Percentiles rank a stretch among this genome's conserved stretches.
phyloP scores from a whole-genome alignment of 2,888 invertebrate genomes.

The Tenthredo mesomela region DNA sequence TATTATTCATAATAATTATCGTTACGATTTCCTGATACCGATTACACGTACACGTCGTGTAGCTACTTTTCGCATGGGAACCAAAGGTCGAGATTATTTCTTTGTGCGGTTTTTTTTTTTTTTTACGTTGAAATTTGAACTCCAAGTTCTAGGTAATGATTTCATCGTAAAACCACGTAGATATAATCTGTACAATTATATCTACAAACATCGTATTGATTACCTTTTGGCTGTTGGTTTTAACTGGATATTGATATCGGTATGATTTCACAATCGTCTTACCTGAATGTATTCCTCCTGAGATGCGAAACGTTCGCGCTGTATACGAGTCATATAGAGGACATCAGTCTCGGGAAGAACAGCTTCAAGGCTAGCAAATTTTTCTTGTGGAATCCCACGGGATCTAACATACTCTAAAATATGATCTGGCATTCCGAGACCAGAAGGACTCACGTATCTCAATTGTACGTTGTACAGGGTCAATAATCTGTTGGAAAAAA shows the following conservation, averaged over 20 bases:
- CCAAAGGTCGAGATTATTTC: neutral
- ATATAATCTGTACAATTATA: neutral
- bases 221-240: neutral
- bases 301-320: conserved; percentile 93
- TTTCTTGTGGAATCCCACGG: conserved; percentile 89
- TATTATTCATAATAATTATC: neutral
- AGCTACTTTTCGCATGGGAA: neutral
- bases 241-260: neutral
- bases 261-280: neutral
- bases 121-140: neutral
- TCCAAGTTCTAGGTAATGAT: neutral
- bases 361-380: conserved; percentile 87
- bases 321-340: conserved; percentile 98
- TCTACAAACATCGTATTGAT: neutral
- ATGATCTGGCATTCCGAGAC: conserved; percentile 94
- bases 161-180: neutral
- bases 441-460: conserved; percentile 93
- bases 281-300: conserved; percentile 93
- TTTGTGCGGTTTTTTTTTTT: too few relatives aligned
- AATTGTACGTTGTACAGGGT: conserved; percentile 96
- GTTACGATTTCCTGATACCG: neutral
- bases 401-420: conserved; percentile 89
- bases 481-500: conserved; percentile 81
- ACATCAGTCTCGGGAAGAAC: conserved; percentile 97
- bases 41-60: neutral